Evolutionary conservation across 64 coral and sea anemone genomes (phyloP), one percentile per base, ranked within the genome.

Genomic region (Montipora sp.): DNA sequence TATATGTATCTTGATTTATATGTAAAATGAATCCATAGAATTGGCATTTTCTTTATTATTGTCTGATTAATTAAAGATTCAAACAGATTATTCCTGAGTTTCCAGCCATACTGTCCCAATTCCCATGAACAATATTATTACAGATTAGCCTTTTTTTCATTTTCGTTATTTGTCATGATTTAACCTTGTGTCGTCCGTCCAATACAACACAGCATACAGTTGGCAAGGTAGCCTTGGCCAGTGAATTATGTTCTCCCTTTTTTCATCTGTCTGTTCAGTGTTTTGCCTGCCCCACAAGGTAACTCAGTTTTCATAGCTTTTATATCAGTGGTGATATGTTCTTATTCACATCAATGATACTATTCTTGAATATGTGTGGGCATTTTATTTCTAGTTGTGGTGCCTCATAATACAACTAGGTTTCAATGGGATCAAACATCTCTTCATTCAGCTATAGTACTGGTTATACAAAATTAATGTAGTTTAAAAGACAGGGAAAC

Each of bases 181-280:
- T 78, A 93, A 87, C 55, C 48, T 67, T 84, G 71, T 96, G 77
- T 94, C 92, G 75, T 89, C 87, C 87, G 78, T 97, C 92, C 87
- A 93, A 92, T 97, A 96, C 94, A 97, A 97, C 95, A 94, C 95
- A 97, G 95, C 95, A 94, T 84, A 97, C 95, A 97, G 95, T 97
- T 94, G 95, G 75, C 95, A 97, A 90, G 88, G 84, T 94, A 94
- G 88, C 69, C 95, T 76, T 97, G 95, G 95, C 95, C 95, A 94
- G 89, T 97, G 92, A 96, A 81, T 94, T 89, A 92, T 97, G 88
- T 89, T 93, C 77, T 88, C 86, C 55, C 92, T 93, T 85, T 79
- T 85, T 94, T 96, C 87, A 83, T 93, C 95, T 89, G 89, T 94
- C 92, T 93, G 95, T 94, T 90, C 88, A 89, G 83, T 93, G 87